phyloP scores from a whole-genome alignment of 2,113 vertebrate genomes.

The Chelonoidis abingdonii region DNA sequence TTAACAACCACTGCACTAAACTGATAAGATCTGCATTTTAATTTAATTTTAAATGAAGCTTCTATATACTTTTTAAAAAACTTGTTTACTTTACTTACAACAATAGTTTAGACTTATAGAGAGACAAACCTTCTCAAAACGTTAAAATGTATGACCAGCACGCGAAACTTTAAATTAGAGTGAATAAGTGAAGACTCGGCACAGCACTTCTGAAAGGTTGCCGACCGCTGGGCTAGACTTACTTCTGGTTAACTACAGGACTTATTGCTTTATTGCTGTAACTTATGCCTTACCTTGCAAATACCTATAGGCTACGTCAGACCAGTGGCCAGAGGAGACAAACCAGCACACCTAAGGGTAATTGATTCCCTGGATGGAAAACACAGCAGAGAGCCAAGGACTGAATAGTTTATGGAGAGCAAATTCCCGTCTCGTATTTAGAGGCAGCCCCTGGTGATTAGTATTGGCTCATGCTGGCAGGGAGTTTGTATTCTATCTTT shows the following conservation, averaged over 20 bases:
- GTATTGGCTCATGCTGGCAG: neutral
- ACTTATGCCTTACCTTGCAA: neutral
- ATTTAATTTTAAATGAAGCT: too few species aligned
- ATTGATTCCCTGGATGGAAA: neutral
- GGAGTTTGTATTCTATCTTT: neutral
- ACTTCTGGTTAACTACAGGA: neutral
- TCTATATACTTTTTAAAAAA: too few species aligned
- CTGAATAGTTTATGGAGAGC: neutral
- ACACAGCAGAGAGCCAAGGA: neutral
- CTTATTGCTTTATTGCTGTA: neutral
- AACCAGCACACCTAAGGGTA: neutral
- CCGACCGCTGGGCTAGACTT: neutral
- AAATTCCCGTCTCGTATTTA: neutral
- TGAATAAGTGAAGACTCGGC: too few species aligned
- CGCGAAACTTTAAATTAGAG: too few species aligned
- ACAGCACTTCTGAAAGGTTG: too few species aligned
- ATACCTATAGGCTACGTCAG: neutral
- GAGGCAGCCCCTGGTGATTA: neutral
- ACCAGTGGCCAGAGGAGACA: neutral
- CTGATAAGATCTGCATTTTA: too few species aligned
- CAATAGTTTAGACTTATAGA: too few species aligned
- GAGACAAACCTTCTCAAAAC: too few species aligned
- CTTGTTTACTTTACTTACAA: too few species aligned
- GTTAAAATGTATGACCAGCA: too few species aligned
- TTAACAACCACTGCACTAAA: too few species aligned